Conservation (phyloP, 2,797 vertebrate species). For the Gadopsis marmoratus region DNA sequence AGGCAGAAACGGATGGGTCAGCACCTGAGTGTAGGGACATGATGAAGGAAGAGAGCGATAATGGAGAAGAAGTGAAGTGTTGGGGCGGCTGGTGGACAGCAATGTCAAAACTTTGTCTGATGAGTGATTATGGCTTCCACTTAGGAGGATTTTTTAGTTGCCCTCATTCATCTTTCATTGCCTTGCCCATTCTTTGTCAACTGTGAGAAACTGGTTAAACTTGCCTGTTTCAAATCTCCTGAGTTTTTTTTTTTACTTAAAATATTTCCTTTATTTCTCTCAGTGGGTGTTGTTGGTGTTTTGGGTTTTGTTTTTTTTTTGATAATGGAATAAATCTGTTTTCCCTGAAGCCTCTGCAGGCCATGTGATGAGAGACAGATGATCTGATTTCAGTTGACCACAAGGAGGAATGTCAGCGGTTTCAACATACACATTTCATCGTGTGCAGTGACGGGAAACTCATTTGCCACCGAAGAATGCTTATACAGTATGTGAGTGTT, state of each 20-base stretch:
- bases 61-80: slow-evolving; percentile 53
- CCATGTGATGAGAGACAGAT: slow-evolving; percentile 11
- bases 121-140: neutral
- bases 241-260: slow-evolving; percentile 7
- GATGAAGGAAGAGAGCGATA: slow-evolving; percentile 44
- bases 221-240: neutral
- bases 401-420: neutral
- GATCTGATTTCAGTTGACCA: slow-evolving; percentile 29
- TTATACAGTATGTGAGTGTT: too few species aligned
- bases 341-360: neutral
- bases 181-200: neutral
- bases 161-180: slow-evolving; percentile 22
- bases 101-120: slow-evolving; percentile 63
- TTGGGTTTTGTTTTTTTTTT: neutral
- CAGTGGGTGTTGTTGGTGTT: neutral
- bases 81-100: slow-evolving; percentile 42
- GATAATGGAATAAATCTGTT: slow-evolving; percentile 28
- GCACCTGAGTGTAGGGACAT: neutral
- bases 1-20: slow-evolving; percentile 27
- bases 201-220: slow-evolving; percentile 16
- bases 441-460: too few species aligned
- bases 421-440: neutral
- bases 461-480: too few species aligned
- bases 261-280: neutral
- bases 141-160: neutral